These are phyloP conservation scores for Halcyon chelicuti DNA, from an alignment of 2,797 vertebrate species.

Conservation along the genomic window DNA sequence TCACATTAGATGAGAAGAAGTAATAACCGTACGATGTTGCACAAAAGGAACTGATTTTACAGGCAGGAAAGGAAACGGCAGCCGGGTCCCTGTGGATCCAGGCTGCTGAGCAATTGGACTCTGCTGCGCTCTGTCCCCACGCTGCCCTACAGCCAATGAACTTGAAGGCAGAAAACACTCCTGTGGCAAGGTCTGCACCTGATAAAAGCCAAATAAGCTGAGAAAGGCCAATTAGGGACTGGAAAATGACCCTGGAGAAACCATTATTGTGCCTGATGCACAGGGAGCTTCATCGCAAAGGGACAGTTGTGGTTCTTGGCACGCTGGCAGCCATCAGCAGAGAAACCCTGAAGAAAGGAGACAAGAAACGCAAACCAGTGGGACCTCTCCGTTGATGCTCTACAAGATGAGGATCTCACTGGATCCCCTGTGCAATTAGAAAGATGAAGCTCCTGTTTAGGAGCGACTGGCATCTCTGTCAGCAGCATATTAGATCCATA, in stretches of 20 bases:
- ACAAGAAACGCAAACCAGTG: not conserved
- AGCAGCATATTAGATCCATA: not conserved
- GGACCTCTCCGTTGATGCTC: not conserved
- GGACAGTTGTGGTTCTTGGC: not conserved
- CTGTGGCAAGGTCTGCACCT: not conserved
- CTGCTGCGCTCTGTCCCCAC: not conserved
- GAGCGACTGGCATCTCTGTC: not conserved
- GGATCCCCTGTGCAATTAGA: not conserved
- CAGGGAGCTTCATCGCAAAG: not conserved
- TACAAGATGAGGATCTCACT: not conserved
- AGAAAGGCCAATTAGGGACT: not conserved
- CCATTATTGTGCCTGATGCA: not conserved
- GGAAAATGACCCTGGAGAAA: not conserved
- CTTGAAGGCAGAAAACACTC: fast-evolving
- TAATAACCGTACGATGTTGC: not conserved
- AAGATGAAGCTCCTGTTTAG: not conserved
- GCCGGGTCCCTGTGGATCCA: not conserved
- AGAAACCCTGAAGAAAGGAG: not conserved
- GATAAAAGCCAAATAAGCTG: not conserved
- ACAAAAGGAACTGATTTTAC: not conserved
- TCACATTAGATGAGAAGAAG: not conserved
- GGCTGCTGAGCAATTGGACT: not conserved
- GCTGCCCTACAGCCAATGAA: not conserved
- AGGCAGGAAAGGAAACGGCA: not conserved
- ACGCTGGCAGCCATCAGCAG: not conserved